Conservation (phyloP, 2,797 vertebrate species). For the Allobates femoralis region DNA sequence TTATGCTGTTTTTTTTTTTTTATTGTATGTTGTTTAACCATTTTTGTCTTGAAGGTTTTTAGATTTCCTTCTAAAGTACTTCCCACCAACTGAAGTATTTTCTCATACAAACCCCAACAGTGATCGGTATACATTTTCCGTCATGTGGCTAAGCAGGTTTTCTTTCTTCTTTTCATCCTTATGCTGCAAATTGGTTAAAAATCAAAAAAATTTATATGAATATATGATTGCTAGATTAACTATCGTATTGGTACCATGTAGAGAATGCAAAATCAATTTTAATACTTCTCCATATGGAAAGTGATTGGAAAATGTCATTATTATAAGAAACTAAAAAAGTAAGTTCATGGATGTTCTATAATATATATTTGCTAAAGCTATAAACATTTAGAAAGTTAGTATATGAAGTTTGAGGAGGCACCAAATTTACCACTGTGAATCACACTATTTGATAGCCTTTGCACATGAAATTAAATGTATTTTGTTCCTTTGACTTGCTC, state of each 20-base stretch:
- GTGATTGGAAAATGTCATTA: background rate
- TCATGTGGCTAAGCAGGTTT: conserved; percentile 27
- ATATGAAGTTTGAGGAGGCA: too few relatives aligned
- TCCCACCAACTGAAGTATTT: conserved; percentile 29
- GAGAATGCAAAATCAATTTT: background rate
- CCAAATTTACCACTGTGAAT: too few relatives aligned
- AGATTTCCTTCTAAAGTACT: conserved; percentile 33
- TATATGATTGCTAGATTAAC: background rate
- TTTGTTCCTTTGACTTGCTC: too few relatives aligned
- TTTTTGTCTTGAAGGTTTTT: conserved; percentile 55
- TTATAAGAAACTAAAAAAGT: background rate
- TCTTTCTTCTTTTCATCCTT: conserved; percentile 27
- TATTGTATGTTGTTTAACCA: conserved; percentile 50
- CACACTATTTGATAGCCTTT: too few relatives aligned
- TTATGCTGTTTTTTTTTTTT: conserved; percentile 22
- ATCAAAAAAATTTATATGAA: background rate
- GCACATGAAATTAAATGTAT: too few relatives aligned
- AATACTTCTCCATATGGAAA: background rate
- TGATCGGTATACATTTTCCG: background rate
- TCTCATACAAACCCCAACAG: background rate
- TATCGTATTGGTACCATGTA: background rate
- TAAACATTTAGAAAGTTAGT: background rate
- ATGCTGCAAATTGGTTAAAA: conserved; percentile 52
- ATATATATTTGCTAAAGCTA: background rate
- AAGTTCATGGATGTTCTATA: too few relatives aligned